phyloP scores from a whole-genome alignment of 2,888 invertebrate species.

The Heliconius ismenius region DNA sequence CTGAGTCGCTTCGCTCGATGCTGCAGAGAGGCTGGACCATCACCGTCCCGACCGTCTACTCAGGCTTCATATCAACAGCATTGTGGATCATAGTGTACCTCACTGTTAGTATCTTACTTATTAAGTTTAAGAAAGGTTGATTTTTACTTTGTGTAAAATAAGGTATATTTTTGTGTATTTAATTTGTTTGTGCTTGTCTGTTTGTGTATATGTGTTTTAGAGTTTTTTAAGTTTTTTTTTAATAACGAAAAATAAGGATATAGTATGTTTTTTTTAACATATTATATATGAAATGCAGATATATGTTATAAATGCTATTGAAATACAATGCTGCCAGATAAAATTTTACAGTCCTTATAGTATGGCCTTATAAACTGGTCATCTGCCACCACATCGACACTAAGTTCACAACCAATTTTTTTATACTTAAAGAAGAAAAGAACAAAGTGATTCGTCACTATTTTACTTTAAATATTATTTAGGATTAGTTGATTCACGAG shows the following conservation, averaged over 20 bases:
- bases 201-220: not conserved
- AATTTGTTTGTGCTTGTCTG: not conserved
- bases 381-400: no score
- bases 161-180: not conserved
- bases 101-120: conserved; percentile 86
- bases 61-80: conserved; percentile 89
- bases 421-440: not conserved
- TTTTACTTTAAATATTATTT: not conserved
- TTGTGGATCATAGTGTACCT: conserved; percentile 91
- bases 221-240: not conserved
- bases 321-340: no score
- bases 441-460: not conserved
- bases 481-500: conserved; percentile 1
- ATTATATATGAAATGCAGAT: no score
- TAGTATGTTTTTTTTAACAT: no score
- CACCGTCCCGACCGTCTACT: conserved; percentile 86
- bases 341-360: no score
- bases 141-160: not conserved
- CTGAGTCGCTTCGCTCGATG: conserved; percentile 92
- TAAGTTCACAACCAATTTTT: not conserved
- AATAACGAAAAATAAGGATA: no score
- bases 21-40: conserved; percentile 92
- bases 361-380: no score
- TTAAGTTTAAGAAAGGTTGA: conserved; percentile 93
- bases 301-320: no score